phyloP scores from a whole-genome alignment of 2,113 vertebrate genomes.

The Zapornia atra region DNA sequence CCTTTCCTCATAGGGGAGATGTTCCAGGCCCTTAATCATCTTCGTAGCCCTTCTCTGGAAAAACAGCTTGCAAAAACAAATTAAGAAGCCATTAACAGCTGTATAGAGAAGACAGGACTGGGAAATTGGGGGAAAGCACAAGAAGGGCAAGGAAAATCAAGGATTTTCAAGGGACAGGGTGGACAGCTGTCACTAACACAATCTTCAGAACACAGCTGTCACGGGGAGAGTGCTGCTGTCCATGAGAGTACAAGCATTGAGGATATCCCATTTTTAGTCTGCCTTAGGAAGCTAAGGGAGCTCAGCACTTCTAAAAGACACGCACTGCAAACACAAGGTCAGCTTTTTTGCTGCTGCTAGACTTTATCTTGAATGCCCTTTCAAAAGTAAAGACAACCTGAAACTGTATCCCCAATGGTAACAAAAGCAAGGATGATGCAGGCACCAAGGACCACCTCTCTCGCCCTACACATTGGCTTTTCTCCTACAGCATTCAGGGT shows the following conservation, averaged over 20 bases:
- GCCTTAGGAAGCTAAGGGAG: background rate
- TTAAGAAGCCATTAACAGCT: background rate
- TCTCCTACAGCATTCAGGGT: background rate
- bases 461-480: rapidly evolving
- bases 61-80: background rate
- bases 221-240: background rate
- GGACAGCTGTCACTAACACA: background rate
- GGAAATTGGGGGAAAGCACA: background rate
- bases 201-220: background rate
- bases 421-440: background rate
- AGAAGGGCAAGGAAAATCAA: background rate
- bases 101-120: background rate
- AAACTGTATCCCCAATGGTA: background rate
- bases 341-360: background rate
- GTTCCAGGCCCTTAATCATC: too few relatives aligned
- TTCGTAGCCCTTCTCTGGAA: too few relatives aligned
- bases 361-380: background rate
- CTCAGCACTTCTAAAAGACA: background rate
- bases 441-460: background rate
- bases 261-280: background rate
- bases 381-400: background rate
- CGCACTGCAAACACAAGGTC: background rate
- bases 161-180: background rate
- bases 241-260: background rate
- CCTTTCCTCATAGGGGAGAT: too few relatives aligned